A percentile compares a stretch with the other conserved stretches of the same genome.
Evolutionary conservation across 2,888 invertebrate genomes (phyloP).

Genomic region (Drosophila cracens): DNA sequence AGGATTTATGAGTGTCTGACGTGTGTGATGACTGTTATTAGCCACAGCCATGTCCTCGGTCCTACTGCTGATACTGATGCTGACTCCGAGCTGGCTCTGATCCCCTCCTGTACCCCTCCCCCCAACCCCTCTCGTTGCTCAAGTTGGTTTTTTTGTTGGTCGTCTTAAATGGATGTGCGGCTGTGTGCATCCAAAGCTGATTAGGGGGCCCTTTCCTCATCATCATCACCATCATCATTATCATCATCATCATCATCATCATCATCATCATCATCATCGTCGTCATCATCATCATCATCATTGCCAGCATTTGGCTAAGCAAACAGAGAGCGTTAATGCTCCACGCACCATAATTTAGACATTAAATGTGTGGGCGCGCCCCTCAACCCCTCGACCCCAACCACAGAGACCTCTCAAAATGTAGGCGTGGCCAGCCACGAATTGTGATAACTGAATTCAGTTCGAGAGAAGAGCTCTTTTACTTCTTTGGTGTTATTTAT

Average conservation of each 20-base stretch:
- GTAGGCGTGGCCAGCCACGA: slow-evolving; percentile 27
- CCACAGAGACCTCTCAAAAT: neutral
- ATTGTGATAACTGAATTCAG: slow-evolving; percentile 1
- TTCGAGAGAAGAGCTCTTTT: neutral
- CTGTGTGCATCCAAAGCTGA: slow-evolving; percentile 30
- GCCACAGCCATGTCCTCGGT: slow-evolving; percentile 57
- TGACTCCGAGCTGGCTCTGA: neutral
- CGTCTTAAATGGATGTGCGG: slow-evolving; percentile 64
- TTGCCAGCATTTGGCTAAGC: slow-evolving; percentile 38
- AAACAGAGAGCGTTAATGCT: slow-evolving; percentile 51
- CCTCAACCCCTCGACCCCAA: slow-evolving; percentile 16
- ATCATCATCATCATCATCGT: slow-evolving; percentile 6
- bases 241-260: neutral
- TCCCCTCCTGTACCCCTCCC: neutral
- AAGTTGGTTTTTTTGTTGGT: slow-evolving; percentile 17
- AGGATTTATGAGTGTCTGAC: slow-evolving; percentile 82
- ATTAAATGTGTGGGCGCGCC: slow-evolving; percentile 53
- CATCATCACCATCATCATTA: slow-evolving; percentile 5
- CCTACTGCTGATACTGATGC: slow-evolving; percentile 9
- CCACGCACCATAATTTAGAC: slow-evolving; percentile 70
- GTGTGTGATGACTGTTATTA: slow-evolving; percentile 83
- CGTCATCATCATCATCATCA: slow-evolving; percentile 6
- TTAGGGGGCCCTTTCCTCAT: neutral
- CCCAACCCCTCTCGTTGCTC: neutral
- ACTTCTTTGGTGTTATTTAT: slow-evolving; percentile 2